phyloP scores from a whole-genome alignment of 1,140 invertebrate species.

The Camponotus pennsylvanicus region DNA sequence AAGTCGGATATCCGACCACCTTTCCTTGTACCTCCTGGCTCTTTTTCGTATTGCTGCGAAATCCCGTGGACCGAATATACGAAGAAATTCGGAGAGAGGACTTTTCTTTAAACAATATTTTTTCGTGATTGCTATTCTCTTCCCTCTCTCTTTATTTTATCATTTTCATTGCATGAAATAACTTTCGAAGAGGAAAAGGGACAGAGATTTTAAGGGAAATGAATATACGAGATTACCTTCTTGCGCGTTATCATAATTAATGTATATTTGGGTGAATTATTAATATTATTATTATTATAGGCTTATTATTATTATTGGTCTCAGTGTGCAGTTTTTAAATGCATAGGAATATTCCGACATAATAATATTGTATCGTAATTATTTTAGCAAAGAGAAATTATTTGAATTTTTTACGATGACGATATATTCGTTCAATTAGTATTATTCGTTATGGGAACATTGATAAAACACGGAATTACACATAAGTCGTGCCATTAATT shows the following conservation, averaged over 20 bases:
- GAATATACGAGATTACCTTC: background rate
- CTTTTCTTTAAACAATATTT: constrained; percentile 36
- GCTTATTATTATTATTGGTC: background rate
- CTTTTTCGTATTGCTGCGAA: constrained; percentile 22
- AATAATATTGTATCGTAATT: constrained; percentile 15
- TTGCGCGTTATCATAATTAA: background rate
- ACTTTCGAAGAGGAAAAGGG: background rate
- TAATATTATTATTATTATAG: constrained; percentile 26
- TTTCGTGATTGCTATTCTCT: constrained; percentile 14
- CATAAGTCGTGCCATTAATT: constrained; percentile 33
- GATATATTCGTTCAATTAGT: background rate
- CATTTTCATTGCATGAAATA: constrained; percentile 25
- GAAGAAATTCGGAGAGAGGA: constrained; percentile 11
- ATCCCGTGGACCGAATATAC: constrained; percentile 9
- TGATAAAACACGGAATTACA: no score
- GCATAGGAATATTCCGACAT: background rate
- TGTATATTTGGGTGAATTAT: constrained; percentile 2
- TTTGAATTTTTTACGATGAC: background rate
- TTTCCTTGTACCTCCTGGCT: constrained; percentile 12
- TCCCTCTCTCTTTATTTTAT: constrained; percentile 14
- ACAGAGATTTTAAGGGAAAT: background rate
- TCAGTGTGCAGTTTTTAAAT: background rate
- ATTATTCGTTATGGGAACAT: constrained; percentile 8
- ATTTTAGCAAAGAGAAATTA: constrained; percentile 15
- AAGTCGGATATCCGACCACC: constrained; percentile 71